Evolutionary conservation across 2,888 invertebrate genomes (phyloP).

Genomic region (Caenorhabditis auriculariae): DNA sequence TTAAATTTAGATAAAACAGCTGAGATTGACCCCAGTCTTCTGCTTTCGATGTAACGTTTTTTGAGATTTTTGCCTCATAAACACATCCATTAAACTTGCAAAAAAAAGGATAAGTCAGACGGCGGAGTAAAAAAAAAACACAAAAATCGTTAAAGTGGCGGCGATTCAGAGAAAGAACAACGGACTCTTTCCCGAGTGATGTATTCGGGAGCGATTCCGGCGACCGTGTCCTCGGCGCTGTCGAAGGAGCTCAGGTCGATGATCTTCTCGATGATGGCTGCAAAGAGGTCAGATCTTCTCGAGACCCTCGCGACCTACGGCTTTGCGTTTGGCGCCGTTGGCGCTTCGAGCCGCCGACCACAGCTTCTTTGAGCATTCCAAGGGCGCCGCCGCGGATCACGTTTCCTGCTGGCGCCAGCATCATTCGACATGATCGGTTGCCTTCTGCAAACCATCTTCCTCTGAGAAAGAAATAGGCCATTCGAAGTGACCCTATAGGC

Average conservation of each 20-base stretch:
- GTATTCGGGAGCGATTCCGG: conserved; percentile 61
- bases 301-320: conserved; percentile 14
- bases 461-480: too few relatives aligned
- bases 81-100: too few relatives aligned
- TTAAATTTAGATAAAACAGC: too few relatives aligned
- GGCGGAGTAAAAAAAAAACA: too few relatives aligned
- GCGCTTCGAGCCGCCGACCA: conserved; percentile 26
- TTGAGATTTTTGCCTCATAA: too few relatives aligned
- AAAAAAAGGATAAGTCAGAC: too few relatives aligned
- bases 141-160: too few relatives aligned
- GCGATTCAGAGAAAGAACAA: too few relatives aligned
- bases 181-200: conserved; percentile 55
- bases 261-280: conserved; percentile 57
- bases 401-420: conserved; percentile 45
- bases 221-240: conserved; percentile 54
- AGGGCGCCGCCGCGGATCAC: conserved; percentile 53
- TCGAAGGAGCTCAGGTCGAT: conserved; percentile 58
- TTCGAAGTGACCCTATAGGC: too few relatives aligned
- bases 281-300: conserved; percentile 4
- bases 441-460: conserved; percentile 23
- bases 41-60: too few relatives aligned
- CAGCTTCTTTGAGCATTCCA: conserved; percentile 49
- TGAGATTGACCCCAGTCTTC: too few relatives aligned
- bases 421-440: conserved; percentile 35
- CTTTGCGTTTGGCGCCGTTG: conserved; percentile 42